A percentile compares a stretch with the other conserved stretches of the same genome.
Evolutionary conservation across 2,797 vertebrate genomes (phyloP).

Genomic region (Iguana delicatissima): DNA sequence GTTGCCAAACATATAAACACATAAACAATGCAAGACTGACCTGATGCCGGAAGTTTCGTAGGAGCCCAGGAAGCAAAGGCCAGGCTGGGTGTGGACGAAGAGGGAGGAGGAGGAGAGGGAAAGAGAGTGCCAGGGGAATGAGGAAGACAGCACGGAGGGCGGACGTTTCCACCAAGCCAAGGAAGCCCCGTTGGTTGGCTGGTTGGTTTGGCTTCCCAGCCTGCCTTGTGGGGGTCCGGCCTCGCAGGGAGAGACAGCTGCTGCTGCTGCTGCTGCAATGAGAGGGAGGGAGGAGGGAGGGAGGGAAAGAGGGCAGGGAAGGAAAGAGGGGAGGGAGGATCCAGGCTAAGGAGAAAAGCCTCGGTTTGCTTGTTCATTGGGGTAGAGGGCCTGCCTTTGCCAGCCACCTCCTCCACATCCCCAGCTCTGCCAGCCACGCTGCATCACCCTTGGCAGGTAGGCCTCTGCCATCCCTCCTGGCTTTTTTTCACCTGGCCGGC

Average conservation of each 20-base stretch:
- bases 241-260: constrained; percentile 2
- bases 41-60: neutral
- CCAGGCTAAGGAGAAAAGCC: neutral
- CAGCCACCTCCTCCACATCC: neutral
- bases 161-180: neutral
- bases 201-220: neutral
- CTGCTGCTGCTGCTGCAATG: no score
- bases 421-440: neutral
- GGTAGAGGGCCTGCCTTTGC: neutral
- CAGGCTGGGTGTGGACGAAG: neutral
- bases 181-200: neutral
- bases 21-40: neutral
- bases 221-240: neutral
- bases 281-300: neutral
- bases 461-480: neutral
- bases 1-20: no score
- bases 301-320: neutral
- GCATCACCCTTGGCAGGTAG: neutral
- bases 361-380: no score
- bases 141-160: no score
- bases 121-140: neutral
- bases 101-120: no score
- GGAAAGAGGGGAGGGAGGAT: no score
- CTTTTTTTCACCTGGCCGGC: neutral
- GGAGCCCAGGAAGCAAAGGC: neutral